Percentiles rank a stretch among this genome's conserved stretches.
These are phyloP conservation scores for Acronicta psi DNA, from an alignment of 2,888 invertebrate genomes.

Conservation along the genomic window DNA sequence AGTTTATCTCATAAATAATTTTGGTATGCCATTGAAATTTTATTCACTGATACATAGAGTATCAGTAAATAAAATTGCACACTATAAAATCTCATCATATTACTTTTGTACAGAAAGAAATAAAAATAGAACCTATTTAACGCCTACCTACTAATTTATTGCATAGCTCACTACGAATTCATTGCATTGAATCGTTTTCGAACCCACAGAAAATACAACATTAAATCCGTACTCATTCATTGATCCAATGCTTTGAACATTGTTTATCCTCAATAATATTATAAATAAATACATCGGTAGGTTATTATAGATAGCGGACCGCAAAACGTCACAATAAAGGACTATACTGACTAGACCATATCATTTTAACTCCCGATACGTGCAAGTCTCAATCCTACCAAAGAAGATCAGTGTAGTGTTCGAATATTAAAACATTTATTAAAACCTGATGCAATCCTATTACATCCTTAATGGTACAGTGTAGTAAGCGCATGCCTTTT, in stretches of 20 bases:
- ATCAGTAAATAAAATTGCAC: too few species aligned
- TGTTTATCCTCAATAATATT: conserved; percentile 9
- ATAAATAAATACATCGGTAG: conserved; percentile 4
- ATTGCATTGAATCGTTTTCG: conserved; percentile 10
- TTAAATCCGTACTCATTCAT: conserved; percentile 18
- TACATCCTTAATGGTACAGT: background rate
- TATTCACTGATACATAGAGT: too few species aligned
- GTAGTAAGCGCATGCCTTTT: conserved; percentile 1
- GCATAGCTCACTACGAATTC: conserved; percentile 5
- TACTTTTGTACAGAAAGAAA: too few species aligned
- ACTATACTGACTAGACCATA: background rate
- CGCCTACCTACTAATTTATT: too few species aligned
- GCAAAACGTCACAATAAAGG: conserved; percentile 13
- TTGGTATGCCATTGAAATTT: too few species aligned
- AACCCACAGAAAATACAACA: conserved; percentile 25
- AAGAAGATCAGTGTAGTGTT: too few species aligned
- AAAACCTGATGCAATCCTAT: too few species aligned
- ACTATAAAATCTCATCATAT: too few species aligned
- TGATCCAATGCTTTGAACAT: background rate
- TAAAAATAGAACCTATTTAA: too few species aligned
- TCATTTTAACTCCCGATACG: background rate
- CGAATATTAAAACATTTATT: too few species aligned
- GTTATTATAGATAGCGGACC: conserved; percentile 5
- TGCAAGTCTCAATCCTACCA: too few species aligned
- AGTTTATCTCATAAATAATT: too few species aligned